Evolutionary conservation across 2,113 vertebrate species (phyloP).

Genomic region (Copsychus sechellarum): DNA sequence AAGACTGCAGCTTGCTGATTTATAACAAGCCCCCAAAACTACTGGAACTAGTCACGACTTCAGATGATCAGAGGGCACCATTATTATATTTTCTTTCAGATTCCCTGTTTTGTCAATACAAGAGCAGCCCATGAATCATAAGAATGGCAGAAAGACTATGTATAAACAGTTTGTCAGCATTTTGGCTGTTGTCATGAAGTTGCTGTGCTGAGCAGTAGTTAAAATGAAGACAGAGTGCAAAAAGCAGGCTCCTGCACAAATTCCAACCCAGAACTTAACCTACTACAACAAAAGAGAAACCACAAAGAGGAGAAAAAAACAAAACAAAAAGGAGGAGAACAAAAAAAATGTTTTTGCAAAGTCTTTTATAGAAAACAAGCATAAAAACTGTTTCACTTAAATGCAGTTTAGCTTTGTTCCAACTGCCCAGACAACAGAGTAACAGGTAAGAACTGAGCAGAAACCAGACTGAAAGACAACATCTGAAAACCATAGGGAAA

Average conservation of each 20-base stretch:
- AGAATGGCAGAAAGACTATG: background rate
- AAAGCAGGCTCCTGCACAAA: background rate
- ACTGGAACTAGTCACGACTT: background rate
- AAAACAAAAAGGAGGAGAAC: background rate
- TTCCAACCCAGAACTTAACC: background rate
- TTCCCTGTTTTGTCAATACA: background rate
- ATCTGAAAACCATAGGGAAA: background rate
- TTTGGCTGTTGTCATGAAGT: background rate
- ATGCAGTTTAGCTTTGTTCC: background rate
- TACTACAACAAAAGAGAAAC: background rate
- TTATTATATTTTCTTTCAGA: background rate
- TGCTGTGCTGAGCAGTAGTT: background rate
- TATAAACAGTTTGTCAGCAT: background rate
- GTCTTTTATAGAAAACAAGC: background rate
- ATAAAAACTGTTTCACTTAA: background rate
- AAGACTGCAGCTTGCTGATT: background rate
- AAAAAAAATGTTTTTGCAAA: background rate
- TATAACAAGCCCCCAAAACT: background rate
- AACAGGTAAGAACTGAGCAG: background rate
- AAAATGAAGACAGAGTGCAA: background rate
- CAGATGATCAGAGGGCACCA: background rate
- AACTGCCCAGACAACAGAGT: background rate
- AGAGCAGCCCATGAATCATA: background rate
- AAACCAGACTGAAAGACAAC: conserved; percentile 25
- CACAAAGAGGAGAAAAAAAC: background rate